A percentile compares a stretch with the other conserved stretches of the same genome.
Conservation (phyloP, 2,797 vertebrate genomes). For the Amazona ochrocephala region DNA sequence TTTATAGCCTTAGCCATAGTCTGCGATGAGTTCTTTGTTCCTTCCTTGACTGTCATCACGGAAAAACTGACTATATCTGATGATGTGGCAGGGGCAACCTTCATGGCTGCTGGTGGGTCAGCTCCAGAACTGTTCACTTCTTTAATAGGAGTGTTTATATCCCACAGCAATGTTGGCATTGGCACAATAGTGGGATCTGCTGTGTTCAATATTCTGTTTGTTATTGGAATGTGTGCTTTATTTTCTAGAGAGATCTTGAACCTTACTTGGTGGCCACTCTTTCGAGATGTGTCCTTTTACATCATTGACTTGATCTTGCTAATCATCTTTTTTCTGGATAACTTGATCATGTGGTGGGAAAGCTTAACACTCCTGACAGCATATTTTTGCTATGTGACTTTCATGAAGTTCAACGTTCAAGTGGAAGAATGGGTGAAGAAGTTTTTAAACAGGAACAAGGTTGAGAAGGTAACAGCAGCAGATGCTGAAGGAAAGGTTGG, state of each 20-base stretch:
- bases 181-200: constrained; percentile 98
- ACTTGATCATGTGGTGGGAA: constrained; percentile 92
- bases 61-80: constrained; percentile 95
- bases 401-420: constrained; percentile 96
- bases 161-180: constrained; percentile 98
- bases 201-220: constrained; percentile 98
- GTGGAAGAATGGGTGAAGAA: constrained; percentile 89
- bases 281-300: constrained; percentile 98
- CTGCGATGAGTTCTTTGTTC: constrained; percentile 98
- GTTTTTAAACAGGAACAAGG: constrained; percentile 90
- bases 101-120: constrained; percentile 98
- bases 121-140: constrained; percentile 99
- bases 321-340: constrained; percentile 98
- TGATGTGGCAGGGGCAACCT: constrained; percentile 97
- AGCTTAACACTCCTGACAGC: constrained; percentile 86
- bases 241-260: constrained; percentile 98
- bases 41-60: constrained; percentile 95
- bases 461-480: constrained; percentile 89
- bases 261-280: constrained; percentile 98
- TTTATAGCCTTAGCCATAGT: constrained; percentile 98
- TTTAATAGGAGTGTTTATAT: constrained; percentile 97
- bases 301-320: constrained; percentile 95
- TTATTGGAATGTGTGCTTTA: constrained; percentile 98
- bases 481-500: constrained; percentile 92
- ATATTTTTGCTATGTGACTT: constrained; percentile 91